phyloP scores from a whole-genome alignment of 2,113 vertebrate species.

The Thomomys bottae region DNA sequence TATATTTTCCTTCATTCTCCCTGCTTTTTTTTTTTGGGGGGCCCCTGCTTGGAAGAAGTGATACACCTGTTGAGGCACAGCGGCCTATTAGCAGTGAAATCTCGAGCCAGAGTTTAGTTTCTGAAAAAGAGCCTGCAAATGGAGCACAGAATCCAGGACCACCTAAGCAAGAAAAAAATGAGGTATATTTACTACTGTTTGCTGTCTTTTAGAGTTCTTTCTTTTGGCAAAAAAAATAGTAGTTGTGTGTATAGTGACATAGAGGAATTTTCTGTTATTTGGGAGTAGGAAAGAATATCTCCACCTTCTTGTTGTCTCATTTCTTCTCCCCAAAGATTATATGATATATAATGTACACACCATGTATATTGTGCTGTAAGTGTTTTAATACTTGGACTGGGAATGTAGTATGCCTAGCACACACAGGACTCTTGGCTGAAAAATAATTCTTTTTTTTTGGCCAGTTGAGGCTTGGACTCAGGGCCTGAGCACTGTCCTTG shows the following conservation, averaged over 20 bases:
- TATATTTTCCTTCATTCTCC: neutral
- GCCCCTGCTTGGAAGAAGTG: slow-evolving; percentile 84
- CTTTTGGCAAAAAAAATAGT: slow-evolving; percentile 37
- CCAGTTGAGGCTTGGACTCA: too few relatives aligned
- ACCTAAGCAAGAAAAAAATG: slow-evolving; percentile 89
- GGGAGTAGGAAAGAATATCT: neutral
- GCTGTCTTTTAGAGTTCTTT: slow-evolving; percentile 10
- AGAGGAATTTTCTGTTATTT: slow-evolving; percentile 43
- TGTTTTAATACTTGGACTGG: neutral
- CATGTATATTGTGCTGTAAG: slow-evolving; percentile 12
- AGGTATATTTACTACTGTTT: slow-evolving; percentile 85
- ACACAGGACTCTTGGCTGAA: neutral
- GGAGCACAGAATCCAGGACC: slow-evolving; percentile 86
- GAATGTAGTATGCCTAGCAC: neutral
- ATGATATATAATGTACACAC: slow-evolving; percentile 11
- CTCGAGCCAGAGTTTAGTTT: slow-evolving; percentile 82
- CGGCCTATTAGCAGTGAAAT: slow-evolving; percentile 85
- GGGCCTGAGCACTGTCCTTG: too few relatives aligned
- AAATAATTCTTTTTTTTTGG: neutral
- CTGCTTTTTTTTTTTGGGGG: slow-evolving; percentile 47
- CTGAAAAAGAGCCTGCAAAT: slow-evolving; percentile 87
- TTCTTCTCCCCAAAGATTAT: slow-evolving; percentile 24
- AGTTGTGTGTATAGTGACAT: neutral
- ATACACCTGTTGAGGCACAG: slow-evolving; percentile 91
- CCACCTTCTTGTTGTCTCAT: slow-evolving; percentile 12